phyloP scores from a whole-genome alignment of 2,888 invertebrate genomes.

The Odontocolon sp. region DNA sequence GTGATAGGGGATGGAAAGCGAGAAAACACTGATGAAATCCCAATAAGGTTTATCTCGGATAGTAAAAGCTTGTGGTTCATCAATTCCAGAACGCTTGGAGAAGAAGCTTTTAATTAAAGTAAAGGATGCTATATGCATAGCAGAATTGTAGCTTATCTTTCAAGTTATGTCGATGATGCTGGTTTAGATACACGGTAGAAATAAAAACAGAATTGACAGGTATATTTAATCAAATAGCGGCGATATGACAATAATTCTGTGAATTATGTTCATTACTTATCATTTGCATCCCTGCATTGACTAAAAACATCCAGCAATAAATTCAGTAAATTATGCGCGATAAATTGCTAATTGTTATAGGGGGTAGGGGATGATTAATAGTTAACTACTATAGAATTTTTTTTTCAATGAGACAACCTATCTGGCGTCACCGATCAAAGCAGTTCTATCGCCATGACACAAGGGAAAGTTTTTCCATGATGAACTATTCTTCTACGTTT shows the following conservation, averaged over 20 bases:
- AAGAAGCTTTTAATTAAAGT: conserved; percentile 37
- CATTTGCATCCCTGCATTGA: too few relatives aligned
- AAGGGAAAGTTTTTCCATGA: too few relatives aligned
- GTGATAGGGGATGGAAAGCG: too few relatives aligned
- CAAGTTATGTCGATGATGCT: too few relatives aligned
- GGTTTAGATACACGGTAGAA: too few relatives aligned
- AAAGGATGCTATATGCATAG: background rate
- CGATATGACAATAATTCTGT: too few relatives aligned
- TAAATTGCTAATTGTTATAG: background rate
- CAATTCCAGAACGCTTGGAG: conserved; percentile 11
- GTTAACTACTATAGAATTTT: background rate
- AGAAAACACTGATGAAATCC: too few relatives aligned
- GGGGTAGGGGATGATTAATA: background rate
- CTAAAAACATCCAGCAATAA: background rate
- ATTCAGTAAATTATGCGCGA: background rate
- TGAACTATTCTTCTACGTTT: too few relatives aligned
- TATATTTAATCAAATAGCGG: too few relatives aligned
- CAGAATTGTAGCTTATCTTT: background rate
- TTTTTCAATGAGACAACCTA: background rate
- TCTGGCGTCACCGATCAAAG: background rate
- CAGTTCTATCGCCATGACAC: too few relatives aligned
- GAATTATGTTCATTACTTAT: too few relatives aligned
- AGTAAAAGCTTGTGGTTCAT: conserved; percentile 3
- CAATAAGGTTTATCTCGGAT: conserved; percentile 9
- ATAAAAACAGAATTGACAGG: too few relatives aligned